phyloP scores from a whole-genome alignment of 1,140 invertebrate genomes.

The Leguminivora glycinivorella region DNA sequence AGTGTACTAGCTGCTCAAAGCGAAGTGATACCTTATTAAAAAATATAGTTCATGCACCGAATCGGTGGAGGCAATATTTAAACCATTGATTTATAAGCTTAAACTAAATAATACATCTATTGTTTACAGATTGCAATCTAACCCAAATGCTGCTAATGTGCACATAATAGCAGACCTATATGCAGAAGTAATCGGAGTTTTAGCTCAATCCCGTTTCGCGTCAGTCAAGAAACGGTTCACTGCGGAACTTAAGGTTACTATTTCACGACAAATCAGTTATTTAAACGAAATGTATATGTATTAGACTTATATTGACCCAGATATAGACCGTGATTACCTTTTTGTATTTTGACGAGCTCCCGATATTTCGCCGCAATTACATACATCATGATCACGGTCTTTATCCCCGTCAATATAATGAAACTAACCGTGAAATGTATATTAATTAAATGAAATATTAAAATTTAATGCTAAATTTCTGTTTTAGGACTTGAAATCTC shows the following conservation, averaged over 20 bases:
- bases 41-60: no score
- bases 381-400: no score
- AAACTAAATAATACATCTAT: not conserved
- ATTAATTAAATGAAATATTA: no score
- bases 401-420: no score
- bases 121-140: slow-evolving; percentile 85
- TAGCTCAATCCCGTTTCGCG: slow-evolving; percentile 96
- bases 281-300: no score
- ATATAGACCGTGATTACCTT: no score
- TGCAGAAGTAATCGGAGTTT: slow-evolving; percentile 98
- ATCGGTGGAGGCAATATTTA: no score
- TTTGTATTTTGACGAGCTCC: no score
- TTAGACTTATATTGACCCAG: no score
- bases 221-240: slow-evolving; percentile 96
- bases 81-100: not conserved
- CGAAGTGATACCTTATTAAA: no score
- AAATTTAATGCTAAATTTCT: not conserved
- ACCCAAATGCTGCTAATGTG: slow-evolving; percentile 96
- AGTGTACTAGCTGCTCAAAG: not conserved
- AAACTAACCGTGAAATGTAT: no score
- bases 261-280: not conserved
- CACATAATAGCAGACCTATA: slow-evolving; percentile 98
- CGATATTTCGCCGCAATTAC: no score
- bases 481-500: slow-evolving; percentile 82
- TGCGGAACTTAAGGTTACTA: slow-evolving; percentile 90